Conservation (phyloP, 2,113 vertebrate species). For the Empidonax alnorum region DNA sequence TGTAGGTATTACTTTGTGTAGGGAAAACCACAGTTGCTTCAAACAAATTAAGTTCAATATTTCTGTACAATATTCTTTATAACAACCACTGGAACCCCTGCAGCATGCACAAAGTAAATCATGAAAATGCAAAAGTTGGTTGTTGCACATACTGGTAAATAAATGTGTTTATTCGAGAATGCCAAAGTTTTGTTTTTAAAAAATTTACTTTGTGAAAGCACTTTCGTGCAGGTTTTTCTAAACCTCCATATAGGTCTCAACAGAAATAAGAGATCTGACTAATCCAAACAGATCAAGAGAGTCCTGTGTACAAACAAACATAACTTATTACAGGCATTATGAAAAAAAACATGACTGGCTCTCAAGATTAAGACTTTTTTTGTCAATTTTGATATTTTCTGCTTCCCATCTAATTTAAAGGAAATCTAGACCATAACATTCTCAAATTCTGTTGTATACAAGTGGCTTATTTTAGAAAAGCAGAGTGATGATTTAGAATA, state of each 20-base stretch:
- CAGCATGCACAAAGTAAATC: constrained; percentile 75
- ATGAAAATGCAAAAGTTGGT: constrained; percentile 76
- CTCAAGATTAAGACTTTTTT: neutral
- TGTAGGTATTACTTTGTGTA: neutral
- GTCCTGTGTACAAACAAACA: constrained; percentile 80
- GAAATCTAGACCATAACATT: neutral
- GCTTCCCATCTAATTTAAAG: neutral
- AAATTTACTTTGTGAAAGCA: constrained; percentile 75
- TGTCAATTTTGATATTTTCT: neutral
- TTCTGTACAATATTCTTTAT: constrained; percentile 71
- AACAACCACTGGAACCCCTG: constrained; percentile 80
- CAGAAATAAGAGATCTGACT: constrained; percentile 77
- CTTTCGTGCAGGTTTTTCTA: constrained; percentile 79
- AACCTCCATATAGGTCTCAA: constrained; percentile 72
- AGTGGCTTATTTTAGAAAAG: constrained; percentile 46
- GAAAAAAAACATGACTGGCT: constrained; percentile 57
- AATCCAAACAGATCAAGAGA: constrained; percentile 69
- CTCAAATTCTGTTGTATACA: neutral
- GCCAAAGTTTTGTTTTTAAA: constrained; percentile 74
- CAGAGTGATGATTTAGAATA: constrained; percentile 58
- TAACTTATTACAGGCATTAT: constrained; percentile 73
- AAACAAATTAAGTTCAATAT: constrained; percentile 77
- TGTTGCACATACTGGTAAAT: constrained; percentile 73
- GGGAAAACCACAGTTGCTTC: constrained; percentile 1
- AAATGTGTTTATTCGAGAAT: constrained; percentile 74